Conservation (phyloP, 2,113 vertebrate genomes). For the Neoarius graeffei region DNA sequence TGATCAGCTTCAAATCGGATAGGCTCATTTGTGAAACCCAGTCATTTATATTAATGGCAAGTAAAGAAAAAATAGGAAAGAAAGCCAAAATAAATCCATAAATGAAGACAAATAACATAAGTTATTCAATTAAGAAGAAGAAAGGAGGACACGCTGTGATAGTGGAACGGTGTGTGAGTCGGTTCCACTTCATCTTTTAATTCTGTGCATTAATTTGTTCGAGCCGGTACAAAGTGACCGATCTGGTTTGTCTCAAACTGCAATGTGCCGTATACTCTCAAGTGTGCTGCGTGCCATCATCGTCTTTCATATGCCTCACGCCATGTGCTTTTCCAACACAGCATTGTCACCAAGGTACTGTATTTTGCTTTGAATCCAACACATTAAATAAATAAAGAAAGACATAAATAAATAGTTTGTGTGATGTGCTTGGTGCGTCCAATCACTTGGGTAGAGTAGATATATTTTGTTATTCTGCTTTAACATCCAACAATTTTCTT, state of each 20-base stretch:
- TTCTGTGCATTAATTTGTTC: not conserved
- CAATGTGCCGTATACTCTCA: not conserved
- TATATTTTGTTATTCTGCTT: not conserved
- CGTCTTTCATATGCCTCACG: not conserved
- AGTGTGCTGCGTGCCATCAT: not conserved
- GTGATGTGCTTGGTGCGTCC: not conserved
- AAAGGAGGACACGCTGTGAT: not conserved
- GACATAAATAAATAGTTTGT: too few species aligned
- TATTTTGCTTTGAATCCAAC: not conserved
- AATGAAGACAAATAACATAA: not conserved
- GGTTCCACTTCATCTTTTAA: not conserved
- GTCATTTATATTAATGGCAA: not conserved
- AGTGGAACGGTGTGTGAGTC: not conserved
- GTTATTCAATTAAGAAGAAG: not conserved
- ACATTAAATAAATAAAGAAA: not conserved
- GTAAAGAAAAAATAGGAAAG: not conserved
- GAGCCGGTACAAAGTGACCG: not conserved
- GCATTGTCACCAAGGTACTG: not conserved
- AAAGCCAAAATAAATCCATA: not conserved
- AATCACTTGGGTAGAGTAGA: not conserved
- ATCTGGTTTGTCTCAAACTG: not conserved
- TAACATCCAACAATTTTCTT: not conserved
- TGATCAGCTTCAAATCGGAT: not conserved
- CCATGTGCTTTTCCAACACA: not conserved
- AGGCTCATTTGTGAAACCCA: not conserved